Conservation (phyloP, 2,113 vertebrate species). For the Nothoprocta perdicaria region DNA sequence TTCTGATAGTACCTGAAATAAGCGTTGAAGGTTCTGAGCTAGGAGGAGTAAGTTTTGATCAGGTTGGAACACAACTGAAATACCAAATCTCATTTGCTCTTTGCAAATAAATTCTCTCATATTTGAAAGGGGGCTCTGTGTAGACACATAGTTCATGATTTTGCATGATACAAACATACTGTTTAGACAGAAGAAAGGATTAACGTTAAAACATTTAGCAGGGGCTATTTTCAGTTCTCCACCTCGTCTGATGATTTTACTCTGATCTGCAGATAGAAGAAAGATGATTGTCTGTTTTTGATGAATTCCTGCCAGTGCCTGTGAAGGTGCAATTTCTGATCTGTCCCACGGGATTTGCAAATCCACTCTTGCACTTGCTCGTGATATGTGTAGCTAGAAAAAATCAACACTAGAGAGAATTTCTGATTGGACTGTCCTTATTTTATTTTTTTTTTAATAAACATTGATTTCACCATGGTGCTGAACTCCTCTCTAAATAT, state of each 20-base stretch:
- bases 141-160: neutral
- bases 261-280: neutral
- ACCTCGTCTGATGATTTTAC: constrained; percentile 2
- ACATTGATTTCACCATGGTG: neutral
- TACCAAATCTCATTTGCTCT: constrained; percentile 32
- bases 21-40: constrained; percentile 4
- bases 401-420: neutral
- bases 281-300: neutral
- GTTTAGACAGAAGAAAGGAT: constrained; percentile 7
- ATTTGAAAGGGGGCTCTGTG: constrained; percentile 8
- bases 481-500: neutral
- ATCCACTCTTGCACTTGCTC: neutral
- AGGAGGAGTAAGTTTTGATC: constrained; percentile 5
- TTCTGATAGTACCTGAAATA: constrained; percentile 9
- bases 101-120: constrained; percentile 19
- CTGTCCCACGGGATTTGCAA: neutral
- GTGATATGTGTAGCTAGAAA: neutral
- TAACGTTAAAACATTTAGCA: neutral
- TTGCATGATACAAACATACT: neutral
- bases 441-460: neutral
- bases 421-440: neutral
- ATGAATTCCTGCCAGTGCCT: neutral
- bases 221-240: neutral
- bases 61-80: neutral
- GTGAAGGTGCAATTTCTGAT: neutral